Evolutionary conservation across 35 echinoderm and acorn worm species (phyloP), one percentile per base, ranked within the genome.

Genomic region (Lytechinus variegatus): DNA sequence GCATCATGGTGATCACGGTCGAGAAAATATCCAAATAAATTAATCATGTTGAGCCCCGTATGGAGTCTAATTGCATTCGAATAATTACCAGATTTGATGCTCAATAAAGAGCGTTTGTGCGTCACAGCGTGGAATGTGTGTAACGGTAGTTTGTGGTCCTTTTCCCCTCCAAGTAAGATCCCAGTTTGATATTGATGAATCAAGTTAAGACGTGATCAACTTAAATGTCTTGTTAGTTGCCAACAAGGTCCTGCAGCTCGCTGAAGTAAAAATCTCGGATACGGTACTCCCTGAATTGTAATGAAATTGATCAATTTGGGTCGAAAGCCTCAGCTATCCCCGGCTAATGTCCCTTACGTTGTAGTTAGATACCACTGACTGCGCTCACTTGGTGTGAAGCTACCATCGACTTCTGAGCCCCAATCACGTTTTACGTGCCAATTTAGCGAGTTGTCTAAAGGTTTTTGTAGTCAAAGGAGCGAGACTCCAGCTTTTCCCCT

Each of bases 1-100:
- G 52, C 5, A 11, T 93, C 92, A 12, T 93, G 92, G 9, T 93
- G 92, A 11, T 93, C 53, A 9, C 92, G 92, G 53, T 93, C 92
- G 54, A 93, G 92, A 93, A 93, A 93, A 57, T 93, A 93, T 93
- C 92, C 92, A 93, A 55, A 93, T 57, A 93, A 54, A 57, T 93
- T 93, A 28, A 93, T 93, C 92, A 93, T 93, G 55, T 54, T 93
- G 28, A 54, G 92, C n/a, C 92, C 53, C 28, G 54, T 54, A 90
- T 90, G 24, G 92, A 93, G 92, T 57, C 92, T 93, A 93, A 54
- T 27, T 54, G 55, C 92, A 54, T 57, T 27, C 54, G 52, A 54
- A 57, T 44, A 90, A 44, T 54, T 51, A 57, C 92, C 92, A 93
- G 53, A 93, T 93, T 93, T 93, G 55, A 93, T 93, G 54, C 55